Evolutionary conservation across 1,140 invertebrate genomes (phyloP), one percentile per base, ranked within the genome.

Genomic region (Meteorus sp.): DNA sequence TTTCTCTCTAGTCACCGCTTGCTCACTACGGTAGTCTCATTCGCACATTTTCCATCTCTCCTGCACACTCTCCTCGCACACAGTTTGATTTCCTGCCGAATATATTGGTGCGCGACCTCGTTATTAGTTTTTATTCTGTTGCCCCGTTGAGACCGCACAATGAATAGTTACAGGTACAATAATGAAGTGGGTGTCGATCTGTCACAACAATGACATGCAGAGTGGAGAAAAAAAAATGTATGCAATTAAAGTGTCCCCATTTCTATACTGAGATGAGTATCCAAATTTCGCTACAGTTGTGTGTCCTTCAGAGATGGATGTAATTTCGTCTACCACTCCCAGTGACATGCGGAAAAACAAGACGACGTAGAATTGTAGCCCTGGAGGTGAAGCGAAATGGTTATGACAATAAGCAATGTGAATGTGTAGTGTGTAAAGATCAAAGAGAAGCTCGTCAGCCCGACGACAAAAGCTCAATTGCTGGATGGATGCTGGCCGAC

Each of bases 401-500:
- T 9, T 22, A 20, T 37, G 22, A 31, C n/a, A n/a, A n/a, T n/a
- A 52, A 52, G 15, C 50, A 27, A 20, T 27, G 35, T 52, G 3
- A 39, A 37, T n/a, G n/a, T n/a, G n/a, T 19, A 52, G 4, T 22
- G 45, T 52, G 35, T 52, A 23, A 37, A 7, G 33, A 52, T 52
- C 50, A 52, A 23, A 52, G 50, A 19, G 8, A 52, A 52, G 17
- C 50, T 52, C 50, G 33, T 52, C 50, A 52, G 50, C 35, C 50
- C 31, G 33, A 52, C 17, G 22, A 13, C n/a, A n/a, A 50, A 50
- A 50, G 50, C 50, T 23, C 31, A 52, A 27, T 52, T 52, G 50
- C 17, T 31, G 17, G 33, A 35, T 33, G 15, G 37, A 15, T 35
- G 13, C 22, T 27, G 17, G 8, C 17, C n/a, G n/a, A n/a, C n/a